A percentile compares a stretch with the other conserved stretches of the same genome.
phyloP scores from a whole-genome alignment of 1,140 invertebrate genomes.

The Eulimnadia texana region DNA sequence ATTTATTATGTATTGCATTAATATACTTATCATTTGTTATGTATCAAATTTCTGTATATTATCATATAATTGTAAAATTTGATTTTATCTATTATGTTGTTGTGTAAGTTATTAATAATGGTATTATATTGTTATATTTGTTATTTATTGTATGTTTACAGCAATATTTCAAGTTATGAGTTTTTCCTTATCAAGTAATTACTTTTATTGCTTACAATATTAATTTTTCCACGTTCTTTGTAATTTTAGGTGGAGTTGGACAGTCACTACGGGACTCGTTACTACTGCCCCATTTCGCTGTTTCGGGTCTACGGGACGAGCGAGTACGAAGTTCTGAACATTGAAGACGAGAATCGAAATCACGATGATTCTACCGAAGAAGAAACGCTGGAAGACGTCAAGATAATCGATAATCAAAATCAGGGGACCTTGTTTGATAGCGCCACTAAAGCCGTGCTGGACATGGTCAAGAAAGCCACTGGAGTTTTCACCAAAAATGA shows the following conservation, averaged over 20 bases:
- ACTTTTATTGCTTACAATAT: too few species aligned
- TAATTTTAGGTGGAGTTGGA: constrained; percentile 54
- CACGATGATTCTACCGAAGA: constrained; percentile 16
- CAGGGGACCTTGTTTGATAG: constrained; percentile 59
- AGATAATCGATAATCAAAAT: constrained; percentile 17
- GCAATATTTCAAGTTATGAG: too few species aligned
- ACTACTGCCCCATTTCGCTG: constrained; percentile 90
- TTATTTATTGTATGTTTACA: too few species aligned
- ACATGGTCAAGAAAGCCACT: constrained; percentile 75
- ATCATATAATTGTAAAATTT: too few species aligned
- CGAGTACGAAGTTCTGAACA: constrained; percentile 59
- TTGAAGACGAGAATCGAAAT: constrained; percentile 21
- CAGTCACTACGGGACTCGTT: constrained; percentile 87
- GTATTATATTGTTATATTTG: too few species aligned
- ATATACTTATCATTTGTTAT: not conserved
- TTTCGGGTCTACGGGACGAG: constrained; percentile 82
- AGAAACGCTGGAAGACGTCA: constrained; percentile 18
- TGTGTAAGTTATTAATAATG: too few species aligned
- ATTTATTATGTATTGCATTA: not conserved
- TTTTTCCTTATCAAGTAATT: too few species aligned
- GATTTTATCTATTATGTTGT: too few species aligned
- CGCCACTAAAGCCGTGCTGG: constrained; percentile 67
- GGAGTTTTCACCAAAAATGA: constrained; percentile 53
- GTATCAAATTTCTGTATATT: not conserved
- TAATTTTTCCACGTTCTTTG: not conserved